These are phyloP conservation scores for Caerostris darwini DNA, from an alignment of 1,140 invertebrate species.

Conservation along the genomic window DNA sequence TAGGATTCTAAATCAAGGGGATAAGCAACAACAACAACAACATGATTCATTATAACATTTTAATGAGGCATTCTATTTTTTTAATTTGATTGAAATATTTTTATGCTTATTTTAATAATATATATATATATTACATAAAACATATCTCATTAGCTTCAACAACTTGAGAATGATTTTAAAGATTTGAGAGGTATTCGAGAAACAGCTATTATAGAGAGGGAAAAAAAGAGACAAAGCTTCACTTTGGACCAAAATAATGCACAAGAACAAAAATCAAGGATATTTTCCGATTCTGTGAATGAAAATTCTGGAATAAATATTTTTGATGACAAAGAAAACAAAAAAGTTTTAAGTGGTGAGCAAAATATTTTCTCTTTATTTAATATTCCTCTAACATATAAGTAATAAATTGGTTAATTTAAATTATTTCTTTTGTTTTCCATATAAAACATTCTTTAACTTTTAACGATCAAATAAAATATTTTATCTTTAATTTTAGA, in stretches of 20 bases:
- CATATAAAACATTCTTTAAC: background rate
- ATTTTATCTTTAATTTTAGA: constrained; percentile 13
- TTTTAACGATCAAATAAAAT: background rate
- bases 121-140: background rate
- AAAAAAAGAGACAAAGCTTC: background rate
- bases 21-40: no score
- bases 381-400: background rate
- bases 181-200: constrained; percentile 23
- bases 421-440: background rate
- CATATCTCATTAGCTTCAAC: background rate
- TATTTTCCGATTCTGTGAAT: background rate
- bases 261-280: background rate
- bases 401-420: background rate
- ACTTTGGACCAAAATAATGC: background rate
- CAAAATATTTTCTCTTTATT: background rate
- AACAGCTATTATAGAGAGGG: background rate
- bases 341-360: background rate
- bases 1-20: no score
- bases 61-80: no score
- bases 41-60: no score
- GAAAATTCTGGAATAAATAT: background rate
- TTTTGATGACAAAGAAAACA: background rate
- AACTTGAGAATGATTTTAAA: constrained; percentile 24
- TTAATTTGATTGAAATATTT: background rate
- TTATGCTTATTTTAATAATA: background rate